A percentile compares a stretch with the other conserved stretches of the same genome.
phyloP scores from a whole-genome alignment of 2,113 vertebrate genomes.

The Canis aureus region DNA sequence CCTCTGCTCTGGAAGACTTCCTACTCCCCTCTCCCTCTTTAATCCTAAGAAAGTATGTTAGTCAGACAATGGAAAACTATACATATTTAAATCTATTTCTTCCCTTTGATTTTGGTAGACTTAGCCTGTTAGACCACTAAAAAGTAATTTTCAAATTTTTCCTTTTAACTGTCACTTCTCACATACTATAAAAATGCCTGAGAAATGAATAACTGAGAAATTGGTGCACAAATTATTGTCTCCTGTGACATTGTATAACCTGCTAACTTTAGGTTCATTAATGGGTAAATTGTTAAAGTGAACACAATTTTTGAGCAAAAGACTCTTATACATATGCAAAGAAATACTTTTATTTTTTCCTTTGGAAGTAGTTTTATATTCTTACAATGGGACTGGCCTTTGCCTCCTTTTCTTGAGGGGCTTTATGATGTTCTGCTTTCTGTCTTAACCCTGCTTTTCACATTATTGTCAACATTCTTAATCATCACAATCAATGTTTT shows the following conservation, averaged over 20 bases:
- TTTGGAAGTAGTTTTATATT: neutral
- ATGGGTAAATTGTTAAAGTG: neutral
- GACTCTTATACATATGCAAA: neutral
- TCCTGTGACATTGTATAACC: neutral
- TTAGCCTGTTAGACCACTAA: conserved; percentile 1
- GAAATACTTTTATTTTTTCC: neutral
- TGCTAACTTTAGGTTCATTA: neutral
- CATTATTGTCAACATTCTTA: neutral
- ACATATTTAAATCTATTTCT: neutral
- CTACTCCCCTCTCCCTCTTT: conserved; percentile 16
- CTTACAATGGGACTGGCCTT: neutral
- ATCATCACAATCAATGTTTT: neutral
- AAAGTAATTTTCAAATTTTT: conserved; percentile 25
- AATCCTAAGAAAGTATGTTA: neutral
- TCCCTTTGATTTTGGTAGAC: conserved; percentile 58
- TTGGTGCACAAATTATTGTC: neutral
- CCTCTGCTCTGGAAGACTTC: neutral
- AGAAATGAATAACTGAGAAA: conserved; percentile 51
- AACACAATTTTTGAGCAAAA: neutral
- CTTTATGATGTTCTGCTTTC: neutral
- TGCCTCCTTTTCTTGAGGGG: neutral
- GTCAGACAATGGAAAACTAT: conserved; percentile 11
- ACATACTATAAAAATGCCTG: conserved; percentile 44
- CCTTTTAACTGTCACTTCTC: conserved; percentile 55
- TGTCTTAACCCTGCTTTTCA: neutral